Conservation (phyloP, 2,113 vertebrate genomes). For the Todiramphus saurophagus region DNA sequence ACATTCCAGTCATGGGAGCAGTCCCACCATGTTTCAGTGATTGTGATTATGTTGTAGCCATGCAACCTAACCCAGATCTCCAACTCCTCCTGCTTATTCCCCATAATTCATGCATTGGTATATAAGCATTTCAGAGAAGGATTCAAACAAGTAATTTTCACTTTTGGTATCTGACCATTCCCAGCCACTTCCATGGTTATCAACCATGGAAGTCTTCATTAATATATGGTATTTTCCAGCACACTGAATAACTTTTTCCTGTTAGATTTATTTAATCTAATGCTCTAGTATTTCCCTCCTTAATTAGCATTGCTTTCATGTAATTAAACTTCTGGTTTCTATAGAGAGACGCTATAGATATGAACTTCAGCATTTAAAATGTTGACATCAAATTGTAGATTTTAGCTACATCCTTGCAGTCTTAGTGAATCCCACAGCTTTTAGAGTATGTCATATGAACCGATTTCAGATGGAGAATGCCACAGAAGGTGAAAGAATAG, state of each 20-base stretch:
- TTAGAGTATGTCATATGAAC: background rate
- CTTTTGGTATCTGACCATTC: too few relatives aligned
- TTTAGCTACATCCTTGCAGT: background rate
- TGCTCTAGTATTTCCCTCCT: background rate
- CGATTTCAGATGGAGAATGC: slow-evolving; percentile 6
- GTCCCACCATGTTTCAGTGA: too few relatives aligned
- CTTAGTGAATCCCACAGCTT: background rate
- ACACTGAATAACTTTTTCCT: background rate
- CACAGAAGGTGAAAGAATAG: slow-evolving; percentile 31
- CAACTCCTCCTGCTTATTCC: too few relatives aligned
- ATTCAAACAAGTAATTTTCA: too few relatives aligned
- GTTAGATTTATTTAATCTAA: background rate
- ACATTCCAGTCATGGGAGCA: too few relatives aligned
- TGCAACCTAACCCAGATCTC: too few relatives aligned
- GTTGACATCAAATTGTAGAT: background rate
- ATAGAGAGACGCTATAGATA: background rate
- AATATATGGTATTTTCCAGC: background rate
- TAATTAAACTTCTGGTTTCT: slow-evolving; percentile 28
- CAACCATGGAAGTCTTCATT: background rate
- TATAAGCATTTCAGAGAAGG: too few relatives aligned
- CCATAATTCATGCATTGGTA: too few relatives aligned
- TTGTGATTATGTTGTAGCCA: too few relatives aligned
- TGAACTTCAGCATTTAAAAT: background rate
- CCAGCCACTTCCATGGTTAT: too few relatives aligned
- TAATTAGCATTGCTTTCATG: background rate